phyloP scores from a whole-genome alignment of 2,888 invertebrate species.

The Oxystoma pomonae region DNA sequence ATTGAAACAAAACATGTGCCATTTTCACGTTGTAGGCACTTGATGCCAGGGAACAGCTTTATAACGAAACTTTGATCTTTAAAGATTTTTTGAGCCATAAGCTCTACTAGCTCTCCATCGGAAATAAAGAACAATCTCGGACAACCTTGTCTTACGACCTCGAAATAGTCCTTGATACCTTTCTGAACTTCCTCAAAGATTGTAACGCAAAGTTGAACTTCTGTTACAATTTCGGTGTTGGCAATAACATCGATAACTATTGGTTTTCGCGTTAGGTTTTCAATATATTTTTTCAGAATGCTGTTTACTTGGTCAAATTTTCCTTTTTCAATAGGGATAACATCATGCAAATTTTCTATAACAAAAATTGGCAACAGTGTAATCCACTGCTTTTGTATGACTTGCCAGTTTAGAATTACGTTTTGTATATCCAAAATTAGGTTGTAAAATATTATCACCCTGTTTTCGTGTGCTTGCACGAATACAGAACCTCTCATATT shows the following conservation, averaged over 20 bases:
- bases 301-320: slow-evolving; percentile 15
- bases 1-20: slow-evolving; percentile 66
- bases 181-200: slow-evolving; percentile 72
- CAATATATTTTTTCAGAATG: slow-evolving; percentile 31
- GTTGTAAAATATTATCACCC: slow-evolving; percentile 66
- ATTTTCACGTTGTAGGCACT: slow-evolving; percentile 60
- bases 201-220: slow-evolving; percentile 59
- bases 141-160: slow-evolving; percentile 73
- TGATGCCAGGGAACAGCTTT: slow-evolving; percentile 80
- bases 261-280: slow-evolving; percentile 52
- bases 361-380: slow-evolving; percentile 79
- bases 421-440: slow-evolving; percentile 59
- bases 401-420: slow-evolving; percentile 73
- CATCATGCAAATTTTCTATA: slow-evolving; percentile 64
- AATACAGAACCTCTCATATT: slow-evolving; percentile 79
- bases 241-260: slow-evolving; percentile 59
- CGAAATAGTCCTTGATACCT: slow-evolving; percentile 73
- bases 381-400: slow-evolving; percentile 77
- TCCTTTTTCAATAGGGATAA: slow-evolving; percentile 47
- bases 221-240: slow-evolving; percentile 59
- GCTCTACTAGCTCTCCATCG: slow-evolving; percentile 82
- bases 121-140: slow-evolving; percentile 84
- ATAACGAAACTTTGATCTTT: slow-evolving; percentile 53
- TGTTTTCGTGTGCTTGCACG: slow-evolving; percentile 70
- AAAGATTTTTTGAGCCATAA: slow-evolving; percentile 68